These are phyloP conservation scores for Oxygymnocypris stewartii DNA, from an alignment of 2,113 vertebrate genomes.

Conservation along the genomic window DNA sequence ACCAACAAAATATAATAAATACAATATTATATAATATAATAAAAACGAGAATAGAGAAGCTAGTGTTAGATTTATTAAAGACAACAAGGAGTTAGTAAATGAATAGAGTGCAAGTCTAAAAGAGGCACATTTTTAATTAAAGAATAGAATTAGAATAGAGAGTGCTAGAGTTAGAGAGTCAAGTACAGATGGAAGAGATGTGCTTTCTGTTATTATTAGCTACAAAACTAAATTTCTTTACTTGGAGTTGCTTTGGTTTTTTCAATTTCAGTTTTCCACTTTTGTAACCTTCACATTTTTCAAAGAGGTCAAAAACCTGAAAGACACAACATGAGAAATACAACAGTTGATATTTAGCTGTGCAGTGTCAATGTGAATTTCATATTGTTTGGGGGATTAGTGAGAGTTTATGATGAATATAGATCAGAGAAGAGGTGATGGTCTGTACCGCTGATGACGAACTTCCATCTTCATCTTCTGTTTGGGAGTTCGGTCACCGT, in stretches of 20 bases:
- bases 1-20: no score
- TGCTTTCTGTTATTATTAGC: no score
- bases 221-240: conserved; percentile 40
- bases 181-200: no score
- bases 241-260: conserved; percentile 88
- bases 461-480: conserved; percentile 97
- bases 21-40: no score
- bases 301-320: conserved; percentile 91
- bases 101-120: no score
- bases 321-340: conserved; percentile 29
- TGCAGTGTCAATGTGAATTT: not conserved
- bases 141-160: no score
- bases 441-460: conserved; percentile 79
- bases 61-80: no score
- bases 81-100: no score
- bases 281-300: conserved; percentile 88
- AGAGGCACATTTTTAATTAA: no score
- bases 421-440: not conserved
- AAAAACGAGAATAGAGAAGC: no score
- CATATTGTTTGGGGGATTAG: not conserved
- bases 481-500: conserved; percentile 88
- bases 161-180: no score
- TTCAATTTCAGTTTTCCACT: conserved; percentile 88
- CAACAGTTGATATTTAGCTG: not conserved
- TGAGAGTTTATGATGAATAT: not conserved